These are phyloP conservation scores for Narcine bancroftii DNA, from an alignment of 2,113 vertebrate species.

Conservation along the genomic window DNA sequence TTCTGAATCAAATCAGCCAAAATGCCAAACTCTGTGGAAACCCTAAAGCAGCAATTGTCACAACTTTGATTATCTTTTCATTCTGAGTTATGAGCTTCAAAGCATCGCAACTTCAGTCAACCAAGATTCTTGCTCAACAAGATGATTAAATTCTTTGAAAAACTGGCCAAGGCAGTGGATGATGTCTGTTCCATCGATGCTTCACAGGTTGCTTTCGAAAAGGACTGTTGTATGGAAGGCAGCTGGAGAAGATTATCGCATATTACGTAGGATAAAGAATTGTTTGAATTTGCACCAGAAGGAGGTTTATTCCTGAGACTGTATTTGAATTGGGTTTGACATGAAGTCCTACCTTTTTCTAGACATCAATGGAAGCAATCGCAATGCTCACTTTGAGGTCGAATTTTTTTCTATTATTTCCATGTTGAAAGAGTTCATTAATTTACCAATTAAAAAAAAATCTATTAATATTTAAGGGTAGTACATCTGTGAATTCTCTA, in stretches of 20 bases:
- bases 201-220: background rate
- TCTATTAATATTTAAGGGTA: no score
- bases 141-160: background rate
- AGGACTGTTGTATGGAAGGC: background rate
- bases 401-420: background rate
- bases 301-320: background rate
- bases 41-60: background rate
- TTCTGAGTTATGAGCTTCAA: background rate
- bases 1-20: constrained; percentile 6
- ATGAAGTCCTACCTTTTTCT: background rate
- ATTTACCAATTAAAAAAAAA: background rate
- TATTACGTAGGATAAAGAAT: background rate
- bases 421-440: background rate
- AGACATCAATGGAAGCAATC: background rate
- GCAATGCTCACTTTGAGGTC: background rate
- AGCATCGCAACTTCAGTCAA: background rate
- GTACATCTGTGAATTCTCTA: no score
- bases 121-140: background rate
- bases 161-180: background rate
- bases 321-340: background rate
- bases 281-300: background rate
- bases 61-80: background rate
- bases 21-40: background rate
- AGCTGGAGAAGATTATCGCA: background rate
- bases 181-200: background rate